Evolutionary conservation across 2,113 vertebrate species (phyloP), one percentile per base, ranked within the genome.

Genomic region (Capreolus pygargus): DNA sequence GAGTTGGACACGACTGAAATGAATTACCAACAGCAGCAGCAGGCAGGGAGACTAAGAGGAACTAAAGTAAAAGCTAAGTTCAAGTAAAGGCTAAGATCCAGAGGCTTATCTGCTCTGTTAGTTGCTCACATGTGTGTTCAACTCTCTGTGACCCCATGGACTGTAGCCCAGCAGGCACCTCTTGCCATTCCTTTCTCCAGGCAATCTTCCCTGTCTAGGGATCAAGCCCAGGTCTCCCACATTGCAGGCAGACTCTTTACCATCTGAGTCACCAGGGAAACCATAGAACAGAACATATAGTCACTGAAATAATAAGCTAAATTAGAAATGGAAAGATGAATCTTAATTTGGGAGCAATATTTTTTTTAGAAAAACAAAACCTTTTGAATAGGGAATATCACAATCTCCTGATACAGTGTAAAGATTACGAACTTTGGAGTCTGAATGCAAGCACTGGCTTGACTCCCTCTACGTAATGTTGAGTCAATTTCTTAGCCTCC

Each of bases 311-410:
- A 74, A 27, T 70, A 83, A 60, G 81, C 16, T 17, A 96, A 86
- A 67, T 88, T 85, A 36, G 82, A 86, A 67, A 43, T 78, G 28
- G 39, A 58, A 93, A 76, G 3, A 81, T 84, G 5, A 78, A 54
- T 95, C 16, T 57, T 81, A 93, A 91, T 97, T 83, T 96, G 25
- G 50, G 84, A 85, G n/a, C 36, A 14, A 25, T 47, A 28, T 79
- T 2, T 19, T 79, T 45, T 58, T 55, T n/a, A 54, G n/a, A 45
- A 27, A 52, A 45, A 30, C 55, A 70, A 6, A 52, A 11, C 1
- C 70, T 74, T 88, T 27, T 83, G 33, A 25, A 14, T 78, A 43
- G 27, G 2, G 52, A 83, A 43, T 84, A 54, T 86, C 81, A 74
- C 27, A 91, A 39, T 6, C 27, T 52, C 23, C 61, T 90, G 39